A percentile compares a stretch with the other conserved stretches of the same genome.
These are phyloP conservation scores for Valencia hispanica DNA, from an alignment of 2,797 vertebrate species.

Conservation along the genomic window DNA sequence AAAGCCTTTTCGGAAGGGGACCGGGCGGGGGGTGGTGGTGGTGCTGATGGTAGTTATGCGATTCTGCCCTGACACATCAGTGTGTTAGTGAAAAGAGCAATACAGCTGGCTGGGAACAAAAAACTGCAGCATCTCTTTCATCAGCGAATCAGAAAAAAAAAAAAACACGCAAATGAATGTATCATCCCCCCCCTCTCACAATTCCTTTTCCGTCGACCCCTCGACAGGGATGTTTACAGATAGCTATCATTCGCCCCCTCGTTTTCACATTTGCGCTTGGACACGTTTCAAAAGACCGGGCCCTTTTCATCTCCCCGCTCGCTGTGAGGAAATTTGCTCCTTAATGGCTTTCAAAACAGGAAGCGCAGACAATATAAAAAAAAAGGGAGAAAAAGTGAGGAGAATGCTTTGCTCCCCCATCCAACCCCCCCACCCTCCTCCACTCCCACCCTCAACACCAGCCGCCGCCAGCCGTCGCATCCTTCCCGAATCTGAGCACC, in stretches of 20 bases:
- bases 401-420: constrained; percentile 60
- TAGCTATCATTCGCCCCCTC: constrained; percentile 81
- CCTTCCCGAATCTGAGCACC: constrained; percentile 68
- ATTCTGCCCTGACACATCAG: constrained; percentile 75
- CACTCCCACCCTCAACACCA: constrained; percentile 14
- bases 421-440: constrained; percentile 12
- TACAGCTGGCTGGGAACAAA: constrained; percentile 86
- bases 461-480: constrained; percentile 69
- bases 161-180: constrained; percentile 79
- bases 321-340: constrained; percentile 85
- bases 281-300: constrained; percentile 85
- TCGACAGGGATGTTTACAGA: constrained; percentile 85
- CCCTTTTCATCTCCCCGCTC: constrained; percentile 79
- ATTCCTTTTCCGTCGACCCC: constrained; percentile 84
- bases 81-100: constrained; percentile 79
- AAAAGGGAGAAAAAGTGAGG: constrained; percentile 69
- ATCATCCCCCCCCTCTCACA: constrained; percentile 77
- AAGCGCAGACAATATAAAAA: constrained; percentile 79
- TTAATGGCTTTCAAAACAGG: constrained; percentile 89
- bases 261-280: constrained; percentile 83
- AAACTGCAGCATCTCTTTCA: constrained; percentile 79
- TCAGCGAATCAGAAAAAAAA: constrained; percentile 77
- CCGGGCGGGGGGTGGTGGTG: constrained; percentile 46
- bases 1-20: constrained; percentile 79
- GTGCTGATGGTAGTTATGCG: constrained; percentile 70